Percentiles rank a stretch among this genome's conserved stretches.
phyloP scores from a whole-genome alignment of 2,113 vertebrate species.

The Petromus typicus region DNA sequence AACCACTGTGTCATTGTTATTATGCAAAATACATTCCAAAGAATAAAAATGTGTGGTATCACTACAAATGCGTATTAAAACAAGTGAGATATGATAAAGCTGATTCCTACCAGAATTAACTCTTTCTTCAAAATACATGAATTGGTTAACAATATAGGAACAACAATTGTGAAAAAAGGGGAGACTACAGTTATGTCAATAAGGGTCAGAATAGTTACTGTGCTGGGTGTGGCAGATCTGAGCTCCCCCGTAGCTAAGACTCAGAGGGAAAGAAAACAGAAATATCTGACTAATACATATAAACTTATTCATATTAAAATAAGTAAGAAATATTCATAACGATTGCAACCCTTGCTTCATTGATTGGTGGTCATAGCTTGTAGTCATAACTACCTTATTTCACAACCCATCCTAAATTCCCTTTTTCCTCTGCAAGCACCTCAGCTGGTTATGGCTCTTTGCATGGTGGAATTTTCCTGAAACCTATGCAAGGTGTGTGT shows the following conservation, averaged over 20 bases:
- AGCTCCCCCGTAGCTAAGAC: background rate
- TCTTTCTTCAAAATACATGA: background rate
- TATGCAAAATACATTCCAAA: background rate
- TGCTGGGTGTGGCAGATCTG: background rate
- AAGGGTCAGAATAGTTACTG: background rate
- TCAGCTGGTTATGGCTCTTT: background rate
- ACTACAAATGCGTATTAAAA: slow-evolving; percentile 48
- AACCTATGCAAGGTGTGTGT: background rate
- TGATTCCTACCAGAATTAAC: slow-evolving; percentile 3
- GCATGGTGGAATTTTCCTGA: background rate
- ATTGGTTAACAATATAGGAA: background rate
- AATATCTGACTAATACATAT: background rate
- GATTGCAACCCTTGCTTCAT: background rate
- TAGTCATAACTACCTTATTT: background rate
- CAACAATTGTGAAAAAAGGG: background rate
- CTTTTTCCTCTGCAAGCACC: background rate
- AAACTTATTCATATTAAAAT: slow-evolving; percentile 24
- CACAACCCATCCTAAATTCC: background rate
- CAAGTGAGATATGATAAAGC: slow-evolving; percentile 18
- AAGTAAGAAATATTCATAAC: background rate
- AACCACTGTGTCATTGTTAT: slow-evolving; percentile 7
- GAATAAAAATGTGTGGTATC: background rate
- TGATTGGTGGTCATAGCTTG: background rate
- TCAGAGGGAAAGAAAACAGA: slow-evolving; percentile 8
- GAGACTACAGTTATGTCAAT: background rate